These are phyloP conservation scores for Rhabdophis nuchalis DNA, from an alignment of 2,797 vertebrate genomes.

Conservation along the genomic window DNA sequence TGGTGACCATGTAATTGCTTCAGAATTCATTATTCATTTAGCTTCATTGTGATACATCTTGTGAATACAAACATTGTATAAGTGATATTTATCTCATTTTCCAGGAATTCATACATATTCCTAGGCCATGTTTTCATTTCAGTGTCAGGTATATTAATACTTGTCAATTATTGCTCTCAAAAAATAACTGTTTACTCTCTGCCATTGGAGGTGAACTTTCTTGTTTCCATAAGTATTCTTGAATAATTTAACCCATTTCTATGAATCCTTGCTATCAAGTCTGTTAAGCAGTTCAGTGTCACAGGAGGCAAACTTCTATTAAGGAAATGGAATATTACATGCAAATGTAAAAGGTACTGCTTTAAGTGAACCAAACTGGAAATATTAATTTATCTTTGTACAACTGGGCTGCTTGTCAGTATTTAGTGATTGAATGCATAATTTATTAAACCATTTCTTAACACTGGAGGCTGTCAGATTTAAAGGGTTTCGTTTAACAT, in stretches of 20 bases:
- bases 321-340: constrained; percentile 29
- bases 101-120: constrained; percentile 30
- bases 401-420: constrained; percentile 17
- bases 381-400: constrained; percentile 16
- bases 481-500: constrained; percentile 23
- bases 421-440: constrained; percentile 45
- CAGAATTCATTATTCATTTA: neutral
- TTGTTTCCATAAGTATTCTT: constrained; percentile 39
- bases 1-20: neutral
- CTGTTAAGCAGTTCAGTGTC: constrained; percentile 18
- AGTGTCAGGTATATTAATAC: constrained; percentile 45
- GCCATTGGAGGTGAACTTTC: constrained; percentile 38
- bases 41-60: neutral
- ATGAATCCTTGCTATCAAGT: constrained; percentile 5
- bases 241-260: constrained; percentile 42
- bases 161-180: constrained; percentile 41
- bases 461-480: constrained; percentile 30
- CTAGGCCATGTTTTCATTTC: constrained; percentile 21
- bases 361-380: constrained; percentile 42
- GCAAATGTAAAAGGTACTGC: constrained; percentile 22
- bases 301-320: neutral
- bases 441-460: constrained; percentile 47
- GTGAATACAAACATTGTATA: neutral
- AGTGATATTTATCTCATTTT: constrained; percentile 21
- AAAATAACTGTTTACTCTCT: constrained; percentile 47